Evolutionary conservation across 2,888 invertebrate species (phyloP).

Genomic region (Helicoverpa assulta): DNA sequence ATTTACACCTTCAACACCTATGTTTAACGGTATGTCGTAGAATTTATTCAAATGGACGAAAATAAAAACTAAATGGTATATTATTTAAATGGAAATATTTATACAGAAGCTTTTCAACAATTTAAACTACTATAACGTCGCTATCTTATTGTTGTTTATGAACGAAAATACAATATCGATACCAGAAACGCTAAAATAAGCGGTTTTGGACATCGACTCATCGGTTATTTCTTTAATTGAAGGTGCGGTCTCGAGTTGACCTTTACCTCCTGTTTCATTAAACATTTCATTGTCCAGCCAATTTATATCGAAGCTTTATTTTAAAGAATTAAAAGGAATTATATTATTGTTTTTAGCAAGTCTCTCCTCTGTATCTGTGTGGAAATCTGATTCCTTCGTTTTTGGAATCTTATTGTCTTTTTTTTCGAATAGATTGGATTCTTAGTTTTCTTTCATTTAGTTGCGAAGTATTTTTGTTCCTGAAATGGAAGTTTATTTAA

Average conservation of each 20-base stretch:
- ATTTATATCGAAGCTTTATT: constrained; percentile 71
- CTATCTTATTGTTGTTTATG: constrained; percentile 7
- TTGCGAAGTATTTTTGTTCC: constrained; percentile 43
- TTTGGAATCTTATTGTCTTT: constrained; percentile 55
- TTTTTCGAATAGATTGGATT: constrained; percentile 57
- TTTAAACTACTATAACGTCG: background rate
- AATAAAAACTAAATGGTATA: constrained; percentile 1
- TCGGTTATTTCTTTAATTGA: constrained; percentile 69
- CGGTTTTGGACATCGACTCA: constrained; percentile 50
- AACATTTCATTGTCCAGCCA: constrained; percentile 75
- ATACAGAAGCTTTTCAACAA: constrained; percentile 14
- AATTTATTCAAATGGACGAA: background rate
- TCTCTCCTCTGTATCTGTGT: constrained; percentile 63
- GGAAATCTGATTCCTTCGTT: constrained; percentile 62
- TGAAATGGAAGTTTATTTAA: constrained; percentile 50
- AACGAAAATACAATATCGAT: constrained; percentile 39
- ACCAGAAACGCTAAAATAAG: constrained; percentile 53
- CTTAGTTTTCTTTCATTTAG: constrained; percentile 42
- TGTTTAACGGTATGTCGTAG: constrained; percentile 17
- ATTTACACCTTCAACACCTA: constrained; percentile 24
- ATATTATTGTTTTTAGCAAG: constrained; percentile 70
- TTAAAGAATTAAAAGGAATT: constrained; percentile 70
- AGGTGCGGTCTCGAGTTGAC: constrained; percentile 59
- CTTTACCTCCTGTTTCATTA: constrained; percentile 75
- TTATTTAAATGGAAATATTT: background rate